Evolutionary conservation across 2,888 invertebrate species (phyloP), one percentile per base, ranked within the genome.

Genomic region (Cephalotes varians): DNA sequence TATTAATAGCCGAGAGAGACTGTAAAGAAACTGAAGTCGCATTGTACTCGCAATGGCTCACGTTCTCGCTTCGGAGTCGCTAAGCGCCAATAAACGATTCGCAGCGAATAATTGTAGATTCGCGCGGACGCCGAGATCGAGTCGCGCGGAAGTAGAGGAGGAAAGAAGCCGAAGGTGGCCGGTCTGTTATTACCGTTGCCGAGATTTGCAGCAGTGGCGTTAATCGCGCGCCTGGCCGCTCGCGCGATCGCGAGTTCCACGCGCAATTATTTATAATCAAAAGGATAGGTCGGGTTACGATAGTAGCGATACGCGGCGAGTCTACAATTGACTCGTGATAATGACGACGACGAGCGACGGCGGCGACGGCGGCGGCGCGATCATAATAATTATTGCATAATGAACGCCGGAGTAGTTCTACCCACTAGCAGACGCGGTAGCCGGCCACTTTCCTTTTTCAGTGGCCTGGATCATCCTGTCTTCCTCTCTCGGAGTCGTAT

Each of bases 361-460:
- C 84, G 88, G 72, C 71, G 82, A 71, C 60, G 67, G 54, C 81
- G 83, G 85, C 84, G 86, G 84, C 84, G 86, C 85, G 91, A 92
- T 91, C 91, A 92, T 92, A 92, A 91, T 92, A 92, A 93, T 93
- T 92, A 90, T 93, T 93, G 93, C 93, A 92, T 92, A 92, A 93
- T 92, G 87, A 76, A 88, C 82, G 85, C 79, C 82, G 83, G 47
- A 81, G 83, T 79, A 74, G 85, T 82, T 72, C 87, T 92, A 87
- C 84, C 90, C 88, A 86, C 92, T 31, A 69, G 86, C 82, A 88
- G 88, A 91, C 91, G 84, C 85, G 85, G 91, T 90, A 89, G 91
- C 49, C 91, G 85, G 81, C 91, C 91, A 94, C 94, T 94, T 94
- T 94, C 94, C 92, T 93, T 94, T 93, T 93, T 90, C 92, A 93